Conservation (phyloP, 2,888 invertebrate species). For the Dynastes tityus region DNA sequence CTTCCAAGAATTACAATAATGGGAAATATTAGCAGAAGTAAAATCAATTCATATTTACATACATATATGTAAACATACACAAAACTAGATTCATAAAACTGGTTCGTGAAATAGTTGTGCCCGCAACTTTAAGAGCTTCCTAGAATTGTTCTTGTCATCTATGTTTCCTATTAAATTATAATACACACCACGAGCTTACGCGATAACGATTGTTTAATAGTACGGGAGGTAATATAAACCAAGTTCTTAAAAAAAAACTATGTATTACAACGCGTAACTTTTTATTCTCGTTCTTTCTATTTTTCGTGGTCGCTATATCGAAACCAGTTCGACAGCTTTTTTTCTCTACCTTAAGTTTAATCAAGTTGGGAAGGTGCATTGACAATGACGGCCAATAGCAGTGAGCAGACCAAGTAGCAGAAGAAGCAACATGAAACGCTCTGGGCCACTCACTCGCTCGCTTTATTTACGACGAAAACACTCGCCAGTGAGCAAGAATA, state of each 20-base stretch:
- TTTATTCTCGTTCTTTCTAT: constrained; percentile 33
- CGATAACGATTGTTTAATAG: constrained; percentile 30
- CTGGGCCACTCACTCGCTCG: constrained; percentile 36
- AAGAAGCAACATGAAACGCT: constrained; percentile 32
- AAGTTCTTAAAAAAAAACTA: constrained; percentile 23
- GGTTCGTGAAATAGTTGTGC: too few relatives aligned
- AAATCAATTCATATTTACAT: background rate
- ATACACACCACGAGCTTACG: constrained; percentile 3
- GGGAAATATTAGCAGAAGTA: too few relatives aligned
- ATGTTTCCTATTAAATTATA: constrained; percentile 13
- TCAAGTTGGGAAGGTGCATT: constrained; percentile 45
- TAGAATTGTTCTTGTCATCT: background rate
- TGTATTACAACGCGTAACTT: constrained; percentile 17
- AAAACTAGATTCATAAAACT: background rate
- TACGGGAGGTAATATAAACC: constrained; percentile 8
- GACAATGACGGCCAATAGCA: constrained; percentile 38
- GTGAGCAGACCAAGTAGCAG: constrained; percentile 42
- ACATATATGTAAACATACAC: background rate
- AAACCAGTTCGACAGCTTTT: constrained; percentile 44
- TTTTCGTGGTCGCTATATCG: constrained; percentile 33
- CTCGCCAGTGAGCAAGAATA: constrained; percentile 43
- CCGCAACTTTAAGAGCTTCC: background rate
- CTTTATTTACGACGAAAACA: constrained; percentile 43
- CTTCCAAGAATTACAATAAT: too few relatives aligned
- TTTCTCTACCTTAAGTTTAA: constrained; percentile 46